Evolutionary conservation across 2,113 vertebrate species (phyloP), one percentile per base, ranked within the genome.

Genomic region (Sminthopsis crassicaudata): DNA sequence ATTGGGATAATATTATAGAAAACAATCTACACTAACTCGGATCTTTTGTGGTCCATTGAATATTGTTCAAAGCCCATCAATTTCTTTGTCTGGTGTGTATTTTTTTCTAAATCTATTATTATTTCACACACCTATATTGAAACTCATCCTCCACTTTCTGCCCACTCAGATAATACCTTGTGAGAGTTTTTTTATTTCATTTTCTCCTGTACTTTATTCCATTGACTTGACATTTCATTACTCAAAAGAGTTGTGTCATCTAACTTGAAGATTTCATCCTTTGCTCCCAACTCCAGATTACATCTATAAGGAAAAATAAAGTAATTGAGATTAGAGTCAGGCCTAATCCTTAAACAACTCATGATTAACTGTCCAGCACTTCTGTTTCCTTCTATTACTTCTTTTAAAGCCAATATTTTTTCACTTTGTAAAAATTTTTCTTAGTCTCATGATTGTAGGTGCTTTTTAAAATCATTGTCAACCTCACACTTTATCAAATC

Each of bases 251-350:
- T 84, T 97, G 57, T 90, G 90, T 91, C 95, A 95, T 93, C 89
- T 95, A 93, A 88, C 84, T 53, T 97, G 91, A 97, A 94, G 92
- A 91, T 95, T 96, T 97, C 91, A 91, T 84, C n/a, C n/a, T 23
- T 53, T 7, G 53, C 92, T 95, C 96, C 57, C 97, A 93, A 57
- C 67, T 96, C 60, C 89, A 0, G 1, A n/a, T 91, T 51, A 91
- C 53, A 94, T 67, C 48, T 27, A 60, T n/a, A 36, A 67, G 60
- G 8, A 57, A n/a, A 67, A 60, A 97, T 94, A 53, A 9, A 11
- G 92, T 90, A 92, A 93, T 27, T 55, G 76, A 67, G 91, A 2
- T 11, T 46, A 48, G 54, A 42, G 2, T 54, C 25, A 57, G 23
- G 4, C 89, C 84, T 84, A 88, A 76, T 67, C 54, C 52, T 90